Evolutionary conservation across 1,140 invertebrate species (phyloP).

Genomic region (Macrostomum lignano): DNA sequence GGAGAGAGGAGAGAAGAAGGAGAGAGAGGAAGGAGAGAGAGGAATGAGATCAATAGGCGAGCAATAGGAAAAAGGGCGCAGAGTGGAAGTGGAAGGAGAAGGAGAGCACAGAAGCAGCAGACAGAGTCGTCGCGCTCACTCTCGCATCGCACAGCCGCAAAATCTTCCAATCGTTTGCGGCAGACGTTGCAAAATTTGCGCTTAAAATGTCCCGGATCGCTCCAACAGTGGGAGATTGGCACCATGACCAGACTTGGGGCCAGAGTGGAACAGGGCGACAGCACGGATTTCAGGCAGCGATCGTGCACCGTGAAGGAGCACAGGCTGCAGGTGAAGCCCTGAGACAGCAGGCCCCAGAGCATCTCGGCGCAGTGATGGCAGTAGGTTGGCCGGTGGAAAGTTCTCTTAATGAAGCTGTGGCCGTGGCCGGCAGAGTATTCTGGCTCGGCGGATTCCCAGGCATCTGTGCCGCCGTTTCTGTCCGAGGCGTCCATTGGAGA

Average conservation of each 20-base stretch:
- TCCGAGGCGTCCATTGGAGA: no score
- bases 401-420: constrained; percentile 95
- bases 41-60: constrained; percentile 2
- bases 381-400: constrained; percentile 96
- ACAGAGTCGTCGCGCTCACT: constrained; percentile 39
- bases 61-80: constrained; percentile 4
- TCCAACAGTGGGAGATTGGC: constrained; percentile 98
- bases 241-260: constrained; percentile 89
- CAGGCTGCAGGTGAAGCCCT: constrained; percentile 98
- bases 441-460: no score
- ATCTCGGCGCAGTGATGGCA: constrained; percentile 98
- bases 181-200: constrained; percentile 83
- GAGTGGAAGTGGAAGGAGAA: constrained; percentile 6
- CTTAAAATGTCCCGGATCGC: constrained; percentile 69
- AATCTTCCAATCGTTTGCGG: constrained; percentile 82
- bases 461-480: no score
- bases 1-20: constrained; percentile 5
- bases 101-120: constrained; percentile 4
- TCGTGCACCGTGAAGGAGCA: constrained; percentile 56
- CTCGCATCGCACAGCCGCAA: constrained; percentile 73
- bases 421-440: no score
- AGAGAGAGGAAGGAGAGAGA: constrained; percentile 4
- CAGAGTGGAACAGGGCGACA: constrained; percentile 90
- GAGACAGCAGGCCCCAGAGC: constrained; percentile 93
- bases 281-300: constrained; percentile 77